These are phyloP conservation scores for Eutrigla gurnardus DNA, from an alignment of 2,797 vertebrate genomes.

Conservation along the genomic window DNA sequence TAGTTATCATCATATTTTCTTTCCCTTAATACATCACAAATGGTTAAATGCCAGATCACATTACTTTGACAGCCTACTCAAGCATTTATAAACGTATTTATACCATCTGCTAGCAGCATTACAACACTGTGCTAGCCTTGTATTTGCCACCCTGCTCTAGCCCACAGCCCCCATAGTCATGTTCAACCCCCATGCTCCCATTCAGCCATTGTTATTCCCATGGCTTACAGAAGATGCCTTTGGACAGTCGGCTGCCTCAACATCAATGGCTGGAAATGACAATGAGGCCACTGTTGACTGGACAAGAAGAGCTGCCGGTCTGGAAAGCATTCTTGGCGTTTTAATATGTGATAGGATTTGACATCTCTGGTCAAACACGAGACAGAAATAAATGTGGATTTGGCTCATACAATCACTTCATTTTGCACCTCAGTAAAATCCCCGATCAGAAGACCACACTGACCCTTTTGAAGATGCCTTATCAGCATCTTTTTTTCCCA, in stretches of 20 bases:
- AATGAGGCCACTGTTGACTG: constrained; percentile 64
- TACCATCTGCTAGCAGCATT: constrained; percentile 52
- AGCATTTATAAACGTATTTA: constrained; percentile 70
- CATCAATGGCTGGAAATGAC: constrained; percentile 66
- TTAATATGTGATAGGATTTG: constrained; percentile 71
- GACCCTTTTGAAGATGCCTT: no score
- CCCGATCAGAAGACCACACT: no score
- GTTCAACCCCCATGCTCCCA: constrained; percentile 59
- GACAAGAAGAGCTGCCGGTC: constrained; percentile 67
- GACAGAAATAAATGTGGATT: constrained; percentile 58
- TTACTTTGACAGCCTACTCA: constrained; percentile 70
- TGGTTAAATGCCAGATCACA: constrained; percentile 69
- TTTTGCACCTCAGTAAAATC: constrained; percentile 1
- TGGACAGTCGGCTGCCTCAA: constrained; percentile 57
- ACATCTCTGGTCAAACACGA: constrained; percentile 72
- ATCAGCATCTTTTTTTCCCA: no score
- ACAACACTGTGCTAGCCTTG: constrained; percentile 35
- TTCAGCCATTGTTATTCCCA: constrained; percentile 73
- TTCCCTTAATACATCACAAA: constrained; percentile 63
- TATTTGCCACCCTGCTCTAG: constrained; percentile 46
- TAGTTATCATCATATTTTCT: constrained; percentile 66
- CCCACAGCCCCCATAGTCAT: constrained; percentile 39
- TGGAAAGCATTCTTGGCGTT: constrained; percentile 60
- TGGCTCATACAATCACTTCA: constrained; percentile 28
- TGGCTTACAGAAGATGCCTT: constrained; percentile 65